Conservation (phyloP, 2,888 invertebrate genomes). For the Flexamia atlantica region DNA sequence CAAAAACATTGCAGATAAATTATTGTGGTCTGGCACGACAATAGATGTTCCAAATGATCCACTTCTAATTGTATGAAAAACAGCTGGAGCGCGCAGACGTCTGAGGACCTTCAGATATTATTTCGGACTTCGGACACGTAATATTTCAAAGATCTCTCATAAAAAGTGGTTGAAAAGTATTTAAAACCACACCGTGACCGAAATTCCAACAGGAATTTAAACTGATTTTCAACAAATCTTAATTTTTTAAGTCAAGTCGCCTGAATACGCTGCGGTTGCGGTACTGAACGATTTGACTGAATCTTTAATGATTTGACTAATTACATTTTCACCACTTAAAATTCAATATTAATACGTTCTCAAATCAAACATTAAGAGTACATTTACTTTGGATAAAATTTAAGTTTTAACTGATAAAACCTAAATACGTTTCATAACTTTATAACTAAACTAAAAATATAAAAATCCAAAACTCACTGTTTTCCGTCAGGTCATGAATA, state of each 20-base stretch:
- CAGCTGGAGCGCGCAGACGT: background rate
- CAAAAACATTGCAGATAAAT: no score
- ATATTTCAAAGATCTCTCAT: background rate
- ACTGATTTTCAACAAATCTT: background rate
- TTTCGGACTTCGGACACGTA: conserved; percentile 29
- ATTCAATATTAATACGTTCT: no score
- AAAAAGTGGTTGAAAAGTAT: background rate
- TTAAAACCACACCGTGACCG: background rate
- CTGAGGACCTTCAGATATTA: conserved; percentile 12
- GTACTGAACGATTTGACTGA: no score
- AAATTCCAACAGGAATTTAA: background rate
- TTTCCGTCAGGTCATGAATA: conserved; percentile 30
- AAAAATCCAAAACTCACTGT: conserved; percentile 41
- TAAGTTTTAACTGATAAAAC: no score
- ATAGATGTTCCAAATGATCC: conserved; percentile 3
- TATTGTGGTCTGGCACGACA: background rate
- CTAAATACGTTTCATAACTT: no score
- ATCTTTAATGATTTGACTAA: no score
- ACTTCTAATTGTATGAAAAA: conserved; percentile 15
- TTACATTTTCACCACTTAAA: no score
- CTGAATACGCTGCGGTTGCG: no score
- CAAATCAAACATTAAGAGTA: no score
- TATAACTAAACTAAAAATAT: background rate
- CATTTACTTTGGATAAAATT: no score
- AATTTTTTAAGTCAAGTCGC: no score